These are phyloP conservation scores for Oreotrochilus melanogaster DNA, from an alignment of 2,113 vertebrate species.

Conservation along the genomic window DNA sequence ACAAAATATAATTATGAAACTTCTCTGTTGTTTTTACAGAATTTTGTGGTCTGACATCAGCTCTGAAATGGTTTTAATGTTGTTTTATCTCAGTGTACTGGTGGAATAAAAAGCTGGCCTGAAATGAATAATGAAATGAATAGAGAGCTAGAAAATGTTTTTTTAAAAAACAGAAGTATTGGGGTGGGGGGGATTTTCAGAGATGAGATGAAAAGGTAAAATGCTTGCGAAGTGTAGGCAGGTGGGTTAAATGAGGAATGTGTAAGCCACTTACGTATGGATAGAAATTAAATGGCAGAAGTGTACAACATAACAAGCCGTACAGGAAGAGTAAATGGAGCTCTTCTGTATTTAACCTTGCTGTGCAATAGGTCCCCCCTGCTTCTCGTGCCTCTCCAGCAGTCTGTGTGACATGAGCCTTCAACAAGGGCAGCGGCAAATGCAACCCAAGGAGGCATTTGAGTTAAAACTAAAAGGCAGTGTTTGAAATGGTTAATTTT, in stretches of 20 bases:
- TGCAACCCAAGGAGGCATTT: not conserved
- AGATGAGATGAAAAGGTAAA: not conserved
- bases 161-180: not conserved
- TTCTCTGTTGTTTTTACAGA: not conserved
- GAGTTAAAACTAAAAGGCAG: not conserved
- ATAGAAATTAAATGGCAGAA: slow-evolving; percentile 13
- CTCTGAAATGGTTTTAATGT: not conserved
- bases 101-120: not conserved
- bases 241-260: slow-evolving; percentile 22
- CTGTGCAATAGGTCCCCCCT: rapidly evolving
- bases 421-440: not conserved
- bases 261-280: not conserved
- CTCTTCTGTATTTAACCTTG: not conserved
- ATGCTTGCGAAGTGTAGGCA: not conserved
- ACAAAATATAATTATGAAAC: not conserved
- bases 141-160: not conserved
- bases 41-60: not conserved
- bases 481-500: not conserved
- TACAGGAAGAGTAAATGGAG: not conserved
- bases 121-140: not conserved
- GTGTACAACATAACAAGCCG: not conserved
- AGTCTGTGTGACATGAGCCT: not conserved
- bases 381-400: not conserved
- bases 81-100: not conserved
- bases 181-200: not conserved